Evolutionary conservation across 2,113 vertebrate genomes (phyloP), one percentile per base, ranked within the genome.

Genomic region (Hemiscyllium ocellatum): DNA sequence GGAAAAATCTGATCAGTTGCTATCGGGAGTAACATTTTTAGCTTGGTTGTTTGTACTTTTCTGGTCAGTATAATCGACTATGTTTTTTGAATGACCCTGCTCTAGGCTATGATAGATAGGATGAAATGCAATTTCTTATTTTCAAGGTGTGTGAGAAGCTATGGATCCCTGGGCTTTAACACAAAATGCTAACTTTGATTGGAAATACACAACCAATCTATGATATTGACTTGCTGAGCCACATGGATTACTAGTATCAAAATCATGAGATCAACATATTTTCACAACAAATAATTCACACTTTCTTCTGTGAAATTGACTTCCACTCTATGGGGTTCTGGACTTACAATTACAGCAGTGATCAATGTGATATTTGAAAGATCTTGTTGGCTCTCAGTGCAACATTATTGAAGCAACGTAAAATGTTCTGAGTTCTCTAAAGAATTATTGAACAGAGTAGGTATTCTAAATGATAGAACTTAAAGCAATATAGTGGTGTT

Each of bases 121-220:
- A 70, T 33, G 42, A 72, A 72, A 42, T 72, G 20, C 47, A 72
- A 50, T 33, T 72, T 95, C 42, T 50, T 72, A 33, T 52, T 5
- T 72, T 72, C 19, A 95, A 47, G 24, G 47, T 47, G 13, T 47
- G 69, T 29, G 70, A 95, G 42, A 72, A 76, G 94, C 68, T 24
- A 4, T 29, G 26, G 66, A 76, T 95, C 42, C 94, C 22, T 52
- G 42, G 47, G 37, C n/a, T 52, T 72, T 95, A 29, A 15, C 19
- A n/a, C n/a, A 93, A 72, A 72, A 29, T 76, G 50, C 94, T 52
- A 72, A 70, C 94, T 68, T 93, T 37, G 65, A 90, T 90, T 90
- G 87, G 61, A 33, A 33, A 22, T 33, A 29, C 26, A 72, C 69
- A 72, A 42, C 69, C 37, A 76, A 33, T 70, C 42, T 52, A 10